phyloP scores from a whole-genome alignment of 2,888 invertebrate genomes.

The Panzeria rudis region DNA sequence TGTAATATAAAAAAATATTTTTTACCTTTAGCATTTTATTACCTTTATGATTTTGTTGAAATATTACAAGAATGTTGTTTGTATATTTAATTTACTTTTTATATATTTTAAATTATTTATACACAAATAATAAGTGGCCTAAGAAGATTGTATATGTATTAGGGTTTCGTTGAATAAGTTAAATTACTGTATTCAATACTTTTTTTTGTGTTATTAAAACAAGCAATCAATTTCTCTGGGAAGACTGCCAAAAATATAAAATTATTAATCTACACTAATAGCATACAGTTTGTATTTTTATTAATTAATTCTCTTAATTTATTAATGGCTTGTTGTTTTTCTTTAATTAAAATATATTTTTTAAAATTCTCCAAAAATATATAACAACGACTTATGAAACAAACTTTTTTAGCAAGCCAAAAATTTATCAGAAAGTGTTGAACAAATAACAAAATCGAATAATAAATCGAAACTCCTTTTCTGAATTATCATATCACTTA shows the following conservation, averaged over 20 bases:
- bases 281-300: not conserved
- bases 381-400: too few species aligned
- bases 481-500: too few species aligned
- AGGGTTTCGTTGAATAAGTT: not conserved
- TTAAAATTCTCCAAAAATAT: too few species aligned
- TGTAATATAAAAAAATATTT: not conserved
- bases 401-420: too few species aligned
- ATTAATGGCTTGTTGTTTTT: not conserved
- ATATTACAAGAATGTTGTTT: conserved; percentile 56
- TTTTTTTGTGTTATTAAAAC: not conserved
- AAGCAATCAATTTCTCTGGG: not conserved
- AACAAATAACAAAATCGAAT: too few species aligned
- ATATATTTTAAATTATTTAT: not conserved
- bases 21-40: conserved; percentile 31
- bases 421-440: too few species aligned
- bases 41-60: not conserved
- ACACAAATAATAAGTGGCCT: not conserved
- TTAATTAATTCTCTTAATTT: not conserved
- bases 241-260: not conserved
- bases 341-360: too few species aligned
- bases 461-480: too few species aligned
- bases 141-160: not conserved
- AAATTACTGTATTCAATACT: not conserved
- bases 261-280: not conserved
- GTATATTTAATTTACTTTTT: not conserved